These are phyloP conservation scores for Epinephelus fuscoguttatus DNA, from an alignment of 2,113 vertebrate genomes.

Conservation along the genomic window DNA sequence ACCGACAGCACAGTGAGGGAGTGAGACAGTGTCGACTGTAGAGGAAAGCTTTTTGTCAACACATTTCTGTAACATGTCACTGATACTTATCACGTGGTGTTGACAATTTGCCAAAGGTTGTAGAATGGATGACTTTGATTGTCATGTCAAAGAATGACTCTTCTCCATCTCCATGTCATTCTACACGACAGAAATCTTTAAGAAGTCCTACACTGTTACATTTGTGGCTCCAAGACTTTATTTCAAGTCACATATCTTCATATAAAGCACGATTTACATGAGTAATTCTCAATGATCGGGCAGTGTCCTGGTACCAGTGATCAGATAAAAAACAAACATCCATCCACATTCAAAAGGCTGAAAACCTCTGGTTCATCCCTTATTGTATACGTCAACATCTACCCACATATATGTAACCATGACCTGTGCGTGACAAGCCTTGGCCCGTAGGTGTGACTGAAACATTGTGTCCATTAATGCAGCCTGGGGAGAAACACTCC, in stretches of 20 bases:
- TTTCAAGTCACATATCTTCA: slow-evolving; percentile 1
- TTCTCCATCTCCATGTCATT: slow-evolving; percentile 23
- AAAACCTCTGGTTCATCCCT: background rate
- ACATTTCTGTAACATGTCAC: slow-evolving; percentile 43
- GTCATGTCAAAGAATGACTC: slow-evolving; percentile 45
- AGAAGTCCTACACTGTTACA: background rate
- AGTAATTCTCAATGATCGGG: background rate
- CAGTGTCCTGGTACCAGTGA: accelerated
- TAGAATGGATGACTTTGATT: slow-evolving; percentile 50
- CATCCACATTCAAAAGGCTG: background rate
- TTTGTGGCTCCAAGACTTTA: background rate
- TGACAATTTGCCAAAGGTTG: slow-evolving; percentile 55
- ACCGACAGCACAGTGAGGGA: slow-evolving; percentile 9
- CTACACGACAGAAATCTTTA: background rate
- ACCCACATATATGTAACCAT: background rate
- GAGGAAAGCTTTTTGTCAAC: slow-evolving; percentile 48
- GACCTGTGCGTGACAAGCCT: slow-evolving; percentile 26
- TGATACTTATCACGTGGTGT: slow-evolving; percentile 12
- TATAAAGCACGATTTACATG: background rate
- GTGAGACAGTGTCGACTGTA: background rate
- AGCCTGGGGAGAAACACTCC: slow-evolving; percentile 38
- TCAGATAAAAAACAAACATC: background rate
- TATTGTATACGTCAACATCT: background rate
- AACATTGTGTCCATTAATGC: slow-evolving; percentile 55
- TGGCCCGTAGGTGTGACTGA: slow-evolving; percentile 31